Evolutionary conservation across 2,888 invertebrate species (phyloP).

Genomic region (Candidula unifasciata): DNA sequence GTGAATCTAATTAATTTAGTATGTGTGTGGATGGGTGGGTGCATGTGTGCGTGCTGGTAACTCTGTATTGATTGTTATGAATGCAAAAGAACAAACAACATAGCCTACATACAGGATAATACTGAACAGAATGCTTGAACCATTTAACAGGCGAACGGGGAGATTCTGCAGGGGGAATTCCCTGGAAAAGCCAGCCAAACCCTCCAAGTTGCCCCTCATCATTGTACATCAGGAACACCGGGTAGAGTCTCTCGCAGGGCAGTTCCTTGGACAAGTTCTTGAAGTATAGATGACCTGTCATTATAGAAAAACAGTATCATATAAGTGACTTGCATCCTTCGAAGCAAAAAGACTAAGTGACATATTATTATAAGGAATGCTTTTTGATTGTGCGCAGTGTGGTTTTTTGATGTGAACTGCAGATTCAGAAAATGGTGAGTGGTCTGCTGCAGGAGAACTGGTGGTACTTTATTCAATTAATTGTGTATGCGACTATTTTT

Average conservation of each 20-base stretch:
- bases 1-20: too few relatives aligned
- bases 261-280: slow-evolving; percentile 65
- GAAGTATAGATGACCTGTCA: slow-evolving; percentile 71
- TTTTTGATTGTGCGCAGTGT: too few relatives aligned
- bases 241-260: slow-evolving; percentile 70
- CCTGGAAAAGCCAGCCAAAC: slow-evolving; percentile 74
- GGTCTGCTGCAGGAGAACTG: too few relatives aligned
- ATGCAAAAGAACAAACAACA: too few relatives aligned
- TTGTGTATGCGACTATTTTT: too few relatives aligned
- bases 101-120: slow-evolving; percentile 65
- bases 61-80: too few relatives aligned
- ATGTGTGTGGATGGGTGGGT: too few relatives aligned
- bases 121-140: slow-evolving; percentile 65
- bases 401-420: too few relatives aligned
- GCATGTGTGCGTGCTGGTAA: too few relatives aligned
- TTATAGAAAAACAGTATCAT: neutral
- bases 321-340: neutral
- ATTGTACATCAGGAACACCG: slow-evolving; percentile 72
- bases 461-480: too few relatives aligned
- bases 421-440: too few relatives aligned
- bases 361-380: neutral
- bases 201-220: slow-evolving; percentile 69
- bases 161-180: slow-evolving; percentile 62
- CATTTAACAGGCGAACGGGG: slow-evolving; percentile 61
- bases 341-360: neutral